Evolutionary conservation across 2,113 vertebrate species (phyloP), one percentile per base, ranked within the genome.

Genomic region (Ceyx cyanopectus): DNA sequence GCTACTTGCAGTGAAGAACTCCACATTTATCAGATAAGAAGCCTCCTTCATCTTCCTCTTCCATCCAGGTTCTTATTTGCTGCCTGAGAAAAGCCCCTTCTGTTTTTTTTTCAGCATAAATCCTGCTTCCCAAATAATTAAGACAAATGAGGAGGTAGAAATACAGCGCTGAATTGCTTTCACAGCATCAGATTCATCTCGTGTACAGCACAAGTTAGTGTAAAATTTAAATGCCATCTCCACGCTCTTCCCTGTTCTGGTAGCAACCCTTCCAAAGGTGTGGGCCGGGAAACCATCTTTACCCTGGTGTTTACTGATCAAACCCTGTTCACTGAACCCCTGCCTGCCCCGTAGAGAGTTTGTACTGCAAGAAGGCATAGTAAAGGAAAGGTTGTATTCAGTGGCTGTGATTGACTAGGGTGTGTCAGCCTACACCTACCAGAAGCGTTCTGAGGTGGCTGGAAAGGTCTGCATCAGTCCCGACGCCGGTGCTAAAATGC

Each of bases 101-200:
- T 93, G 88, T 93, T 97, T 97, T 93, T 97, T 97, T 89, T 97
- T 97, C 90, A 95, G 96, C 94, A 89, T 92, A 97, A 96, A 96
- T 97, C 95, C 94, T 93, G 94, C 95, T 97, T 97, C 97, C 97
- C 96, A 97, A 97, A 97, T 96, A 97, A 96, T 98, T 98, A 98
- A 98, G 98, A 98, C 98, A 98, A 97, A 97, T 96, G 96, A 98
- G 97, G 97, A 98, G 97, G 98, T 98, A 98, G 98, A 97, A 97
- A 96, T 98, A 98, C 94, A 98, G 98, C 94, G 97, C 96, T 96
- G 97, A 96, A 95, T 97, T 97, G 96, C 97, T 97, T 98, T 98
- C 98, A 98, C 97, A 98, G 97, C 98, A 97, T 98, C 96, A 91
- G 94, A 97, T 97, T 96, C 96, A 97, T 92, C 91, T 97, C 96